A percentile compares a stretch with the other conserved stretches of the same genome.
Conservation (phyloP, 2,113 vertebrate genomes). For the Sylvilagus bachmani region DNA sequence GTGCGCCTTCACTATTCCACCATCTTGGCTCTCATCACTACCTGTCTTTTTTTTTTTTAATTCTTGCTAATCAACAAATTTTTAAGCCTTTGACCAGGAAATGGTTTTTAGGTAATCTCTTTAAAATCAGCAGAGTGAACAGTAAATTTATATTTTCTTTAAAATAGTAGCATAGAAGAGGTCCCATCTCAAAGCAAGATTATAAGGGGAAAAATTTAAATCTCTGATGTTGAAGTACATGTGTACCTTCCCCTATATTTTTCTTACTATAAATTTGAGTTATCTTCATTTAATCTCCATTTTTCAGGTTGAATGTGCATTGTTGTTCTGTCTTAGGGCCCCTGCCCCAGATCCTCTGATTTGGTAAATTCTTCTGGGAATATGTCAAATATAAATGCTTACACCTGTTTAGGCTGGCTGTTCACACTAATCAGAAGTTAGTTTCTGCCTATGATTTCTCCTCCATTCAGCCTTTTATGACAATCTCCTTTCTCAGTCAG, state of each 20-base stretch:
- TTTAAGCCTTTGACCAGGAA: not conserved
- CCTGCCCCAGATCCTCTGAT: not conserved
- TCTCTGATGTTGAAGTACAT: not conserved
- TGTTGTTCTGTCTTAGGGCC: not conserved
- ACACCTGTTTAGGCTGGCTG: not conserved
- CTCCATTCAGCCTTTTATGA: not conserved
- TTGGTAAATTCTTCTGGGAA: not conserved
- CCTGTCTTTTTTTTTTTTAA: conserved; percentile 8
- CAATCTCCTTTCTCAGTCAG: not conserved
- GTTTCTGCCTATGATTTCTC: not conserved
- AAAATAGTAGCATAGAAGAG: not conserved
- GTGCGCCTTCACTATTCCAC: no score
- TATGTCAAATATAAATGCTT: not conserved
- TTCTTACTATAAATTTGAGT: not conserved
- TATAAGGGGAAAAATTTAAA: not conserved
- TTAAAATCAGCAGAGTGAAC: not conserved
- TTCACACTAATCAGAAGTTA: not conserved
- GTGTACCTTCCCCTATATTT: not conserved
- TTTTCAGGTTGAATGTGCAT: not conserved
- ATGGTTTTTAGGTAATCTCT: not conserved
- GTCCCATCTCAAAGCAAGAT: not conserved
- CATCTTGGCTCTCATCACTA: no score
- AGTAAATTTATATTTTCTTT: not conserved
- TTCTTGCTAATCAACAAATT: not conserved
- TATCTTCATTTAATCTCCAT: not conserved